These are phyloP conservation scores for Pristionchus fissidentatus DNA, from an alignment of 2,888 invertebrate genomes.

Conservation along the genomic window DNA sequence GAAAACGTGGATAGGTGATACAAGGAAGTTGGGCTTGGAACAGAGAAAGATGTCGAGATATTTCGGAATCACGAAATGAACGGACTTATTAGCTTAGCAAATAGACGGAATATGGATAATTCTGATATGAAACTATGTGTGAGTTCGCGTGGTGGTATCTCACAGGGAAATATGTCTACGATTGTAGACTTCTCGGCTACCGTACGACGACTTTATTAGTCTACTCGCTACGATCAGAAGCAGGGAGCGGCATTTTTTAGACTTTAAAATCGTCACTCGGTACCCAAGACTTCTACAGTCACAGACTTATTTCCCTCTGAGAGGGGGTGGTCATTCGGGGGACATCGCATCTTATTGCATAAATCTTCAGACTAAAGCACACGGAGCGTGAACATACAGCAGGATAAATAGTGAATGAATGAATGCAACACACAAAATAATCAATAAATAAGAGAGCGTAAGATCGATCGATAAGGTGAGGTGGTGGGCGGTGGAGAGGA, in stretches of 20 bases:
- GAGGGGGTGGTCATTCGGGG: constrained; percentile 37
- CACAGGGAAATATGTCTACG: too few species aligned
- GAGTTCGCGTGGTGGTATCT: background rate
- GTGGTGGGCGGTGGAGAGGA: background rate
- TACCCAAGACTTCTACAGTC: too few species aligned
- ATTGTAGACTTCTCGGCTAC: too few species aligned
- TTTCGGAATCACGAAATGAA: background rate
- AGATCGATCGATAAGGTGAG: background rate
- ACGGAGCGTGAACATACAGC: background rate
- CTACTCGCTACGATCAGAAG: too few species aligned
- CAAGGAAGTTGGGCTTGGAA: background rate
- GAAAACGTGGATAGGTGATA: background rate
- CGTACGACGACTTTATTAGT: too few species aligned
- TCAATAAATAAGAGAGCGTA: constrained; percentile 25
- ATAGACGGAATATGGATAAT: background rate
- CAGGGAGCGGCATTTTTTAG: too few species aligned
- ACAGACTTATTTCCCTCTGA: too few species aligned
- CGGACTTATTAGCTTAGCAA: background rate
- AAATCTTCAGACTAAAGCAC: constrained; percentile 29
- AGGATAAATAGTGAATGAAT: background rate
- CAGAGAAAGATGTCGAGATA: background rate
- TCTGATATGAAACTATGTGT: constrained; percentile 22
- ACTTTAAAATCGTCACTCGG: too few species aligned
- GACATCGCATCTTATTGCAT: constrained; percentile 8
- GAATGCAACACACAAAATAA: background rate